Evolutionary conservation across 2,113 vertebrate species (phyloP), one percentile per base, ranked within the genome.

Genomic region (Origma solitaria): DNA sequence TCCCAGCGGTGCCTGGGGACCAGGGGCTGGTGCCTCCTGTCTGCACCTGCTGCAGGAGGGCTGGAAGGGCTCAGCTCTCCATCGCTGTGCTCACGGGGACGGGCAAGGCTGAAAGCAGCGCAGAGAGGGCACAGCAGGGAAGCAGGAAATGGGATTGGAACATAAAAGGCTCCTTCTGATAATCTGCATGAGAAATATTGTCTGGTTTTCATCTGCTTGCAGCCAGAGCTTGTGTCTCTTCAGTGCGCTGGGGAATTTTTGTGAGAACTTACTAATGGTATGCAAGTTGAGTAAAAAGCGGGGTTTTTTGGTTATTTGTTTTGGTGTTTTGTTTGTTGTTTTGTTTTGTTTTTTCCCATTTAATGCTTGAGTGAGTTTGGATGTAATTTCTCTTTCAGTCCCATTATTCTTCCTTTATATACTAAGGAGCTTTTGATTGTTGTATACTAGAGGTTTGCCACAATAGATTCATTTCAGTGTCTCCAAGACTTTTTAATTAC

Each of bases 31-130:
- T 27, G 69, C 15, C 21, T 42, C 16, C 80, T n/a, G 66, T 3
- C 47, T 11, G 42, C 25, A 7, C 10, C 51, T 37, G 6, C 1
- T 47, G 30, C 0, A 0, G 11, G 6, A 10, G 2, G 3, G 1
- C 35, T 12, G 45, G 42, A 30, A 24, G 37, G 2, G 5, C 50
- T 38, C 33, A 15, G 17, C 56, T 30, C 58, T 37, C 15, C 47
- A 3, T 9, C 18, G 7, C 73, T 24, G 47, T 2, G 0, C 0
- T 1, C 24, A 2, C 1, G 1, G 30, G 57, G 10, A 30, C 22
- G 16, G 18, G 30, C 82, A 42, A 37, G 51, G 25, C 33, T 50
- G 51, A 15, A 22, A 37, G 35, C 0, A 10, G 15, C 56, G 53
- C 7, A 7, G 30, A 33, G 33, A 13, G 33, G 23, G 31, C 58